Base-by-base conservation (phyloP, 1,140 invertebrate species). In the Delia radicum region DNA sequence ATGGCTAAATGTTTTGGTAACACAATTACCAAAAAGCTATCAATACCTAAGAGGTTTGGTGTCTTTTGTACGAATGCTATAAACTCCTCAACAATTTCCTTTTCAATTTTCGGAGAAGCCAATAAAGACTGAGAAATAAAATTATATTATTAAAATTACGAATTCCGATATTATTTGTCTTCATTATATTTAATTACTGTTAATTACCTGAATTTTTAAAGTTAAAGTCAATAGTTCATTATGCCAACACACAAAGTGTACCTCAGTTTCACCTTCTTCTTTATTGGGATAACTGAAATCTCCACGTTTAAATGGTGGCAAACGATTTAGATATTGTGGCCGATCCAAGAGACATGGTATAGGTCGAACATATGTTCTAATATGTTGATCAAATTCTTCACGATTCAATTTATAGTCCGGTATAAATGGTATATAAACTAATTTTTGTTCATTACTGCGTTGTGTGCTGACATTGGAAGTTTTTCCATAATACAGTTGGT, bases 201-300 rank as follows among this genome's bases (percentile, higher is more conserved):
- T 33, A 33, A 12, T 42, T 48, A 77, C 78, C 69, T 79, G 84
- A 28, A 85, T 85, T 75, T 85, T 85, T 5, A 85, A 71, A 3
- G 81, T 84, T 55, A 85, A 74, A 2, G 82, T 82, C 18, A 85
- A 33, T 62, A 85, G 69, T 42, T 85, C 83, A 71, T 85, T 85
- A 65, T 82, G 79, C 83, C 83, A 85, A 61, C 80, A 81, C 15
- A 81, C 75, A 6, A 85, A 85, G 29, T 80, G 82, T 12, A 85
- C 81, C 28, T 82, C 81, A 3, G 80, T 81, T 77, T 85, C 83
- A 7, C 83, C 83, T 1, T 85, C 82, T 24, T 85, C 83, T 74
- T 82, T 83, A 61, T 85, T 84, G 2, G 83, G 83, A 73, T 81
- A 85, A 63, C 82, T 85, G 15, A 85, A 85, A 37, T 85, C 82